Conservation (phyloP, 2,888 invertebrate genomes). For the Acleris emargana region DNA sequence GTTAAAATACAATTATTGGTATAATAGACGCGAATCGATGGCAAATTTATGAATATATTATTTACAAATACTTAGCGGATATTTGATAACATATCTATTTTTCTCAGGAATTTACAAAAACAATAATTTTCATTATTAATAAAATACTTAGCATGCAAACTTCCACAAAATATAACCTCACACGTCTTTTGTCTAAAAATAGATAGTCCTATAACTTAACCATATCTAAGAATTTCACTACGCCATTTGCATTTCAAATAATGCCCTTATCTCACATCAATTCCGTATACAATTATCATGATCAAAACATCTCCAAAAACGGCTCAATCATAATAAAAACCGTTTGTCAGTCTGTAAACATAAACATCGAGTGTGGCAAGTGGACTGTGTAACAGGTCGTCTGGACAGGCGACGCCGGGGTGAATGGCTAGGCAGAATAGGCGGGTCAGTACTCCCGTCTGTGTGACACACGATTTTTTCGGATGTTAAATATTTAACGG, state of each 20-base stretch:
- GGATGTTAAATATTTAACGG: neutral
- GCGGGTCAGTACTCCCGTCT: slow-evolving; percentile 69
- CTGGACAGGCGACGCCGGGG: slow-evolving; percentile 66
- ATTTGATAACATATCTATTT: too few relatives aligned
- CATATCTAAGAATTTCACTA: too few relatives aligned
- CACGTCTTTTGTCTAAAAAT: too few relatives aligned
- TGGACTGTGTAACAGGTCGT: slow-evolving; percentile 76
- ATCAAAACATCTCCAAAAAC: slow-evolving; percentile 1
- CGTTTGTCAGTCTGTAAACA: slow-evolving; percentile 44
- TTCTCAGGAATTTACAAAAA: too few relatives aligned
- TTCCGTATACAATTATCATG: neutral
- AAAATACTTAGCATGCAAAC: too few relatives aligned
- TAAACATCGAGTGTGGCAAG: slow-evolving; percentile 53
- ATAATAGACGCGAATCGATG: too few relatives aligned
- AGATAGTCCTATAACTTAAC: too few relatives aligned
- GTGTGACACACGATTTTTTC: slow-evolving; percentile 39
- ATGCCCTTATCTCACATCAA: neutral
- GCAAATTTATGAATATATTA: too few relatives aligned
- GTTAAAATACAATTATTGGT: too few relatives aligned
- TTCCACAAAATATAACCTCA: too few relatives aligned
- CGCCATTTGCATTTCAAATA: neutral
- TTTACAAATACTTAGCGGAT: too few relatives aligned
- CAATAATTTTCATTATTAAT: too few relatives aligned
- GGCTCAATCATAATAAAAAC: slow-evolving; percentile 28
- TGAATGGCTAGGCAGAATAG: slow-evolving; percentile 69